A percentile compares a stretch with the other conserved stretches of the same genome.
These are phyloP conservation scores for Hirtodrosophila trivittata DNA, from an alignment of 2,888 invertebrate species.

Conservation along the genomic window DNA sequence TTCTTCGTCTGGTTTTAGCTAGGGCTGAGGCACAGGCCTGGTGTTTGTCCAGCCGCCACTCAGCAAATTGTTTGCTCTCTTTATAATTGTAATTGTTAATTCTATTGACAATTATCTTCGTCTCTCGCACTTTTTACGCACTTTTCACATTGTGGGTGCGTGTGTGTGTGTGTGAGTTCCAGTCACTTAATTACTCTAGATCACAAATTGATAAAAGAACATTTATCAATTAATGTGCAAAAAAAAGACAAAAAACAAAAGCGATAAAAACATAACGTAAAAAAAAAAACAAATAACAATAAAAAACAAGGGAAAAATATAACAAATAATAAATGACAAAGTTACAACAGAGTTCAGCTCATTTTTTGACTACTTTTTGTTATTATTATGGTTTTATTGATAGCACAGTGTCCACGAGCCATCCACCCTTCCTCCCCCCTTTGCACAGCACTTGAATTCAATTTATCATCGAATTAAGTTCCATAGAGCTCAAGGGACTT, in stretches of 20 bases:
- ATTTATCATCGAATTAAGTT: conserved; percentile 62
- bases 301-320: conserved; percentile 5
- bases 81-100: conserved; percentile 63
- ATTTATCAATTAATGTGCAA: conserved; percentile 79
- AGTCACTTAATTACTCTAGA: conserved; percentile 68
- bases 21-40: conserved; percentile 3
- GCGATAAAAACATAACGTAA: conserved; percentile 19
- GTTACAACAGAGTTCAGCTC: conserved; percentile 33
- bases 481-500: conserved; percentile 55
- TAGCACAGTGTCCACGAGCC: conserved; percentile 26
- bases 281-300: conserved; percentile 16
- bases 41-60: conserved; percentile 53
- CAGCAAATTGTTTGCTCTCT: conserved; percentile 59
- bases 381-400: conserved; percentile 55
- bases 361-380: conserved; percentile 14
- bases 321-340: conserved; percentile 23
- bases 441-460: conserved; percentile 35
- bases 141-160: conserved; percentile 47
- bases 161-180: not conserved
- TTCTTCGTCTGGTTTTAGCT: conserved; percentile 14
- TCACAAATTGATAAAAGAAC: conserved; percentile 66
- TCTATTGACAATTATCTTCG: conserved; percentile 60
- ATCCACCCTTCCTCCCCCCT: conserved; percentile 10
- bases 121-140: conserved; percentile 43
- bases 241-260: conserved; percentile 35